These are phyloP conservation scores for Lycorma delicatula DNA, from an alignment of 1,140 invertebrate species.

Conservation along the genomic window DNA sequence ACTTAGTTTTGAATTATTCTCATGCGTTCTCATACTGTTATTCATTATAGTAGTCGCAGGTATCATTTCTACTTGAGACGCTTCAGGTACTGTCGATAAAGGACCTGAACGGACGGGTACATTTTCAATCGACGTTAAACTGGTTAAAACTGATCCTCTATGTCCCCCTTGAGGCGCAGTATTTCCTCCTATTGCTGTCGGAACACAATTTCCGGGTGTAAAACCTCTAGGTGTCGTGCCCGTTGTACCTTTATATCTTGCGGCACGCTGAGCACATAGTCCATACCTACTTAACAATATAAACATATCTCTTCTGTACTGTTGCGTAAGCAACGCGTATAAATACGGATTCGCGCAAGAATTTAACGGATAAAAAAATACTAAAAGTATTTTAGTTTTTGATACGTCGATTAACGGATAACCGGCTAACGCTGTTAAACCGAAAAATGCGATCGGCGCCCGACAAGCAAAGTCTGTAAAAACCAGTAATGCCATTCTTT, in stretches of 20 bases:
- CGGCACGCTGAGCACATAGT: slow-evolving; percentile 22
- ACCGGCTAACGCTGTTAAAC: slow-evolving; percentile 49
- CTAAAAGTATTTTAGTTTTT: slow-evolving; percentile 37
- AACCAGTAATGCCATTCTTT: slow-evolving; percentile 54
- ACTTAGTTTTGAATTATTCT: too few species aligned
- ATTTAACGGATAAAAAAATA: slow-evolving; percentile 57
- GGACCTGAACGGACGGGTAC: background rate
- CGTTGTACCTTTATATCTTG: slow-evolving; percentile 21
- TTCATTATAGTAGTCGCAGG: too few species aligned
- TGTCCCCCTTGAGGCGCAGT: background rate
- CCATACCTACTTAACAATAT: slow-evolving; percentile 38
- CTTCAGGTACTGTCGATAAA: background rate
- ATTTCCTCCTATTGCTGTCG: background rate
- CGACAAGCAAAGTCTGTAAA: slow-evolving; percentile 56
- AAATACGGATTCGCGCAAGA: slow-evolving; percentile 54
- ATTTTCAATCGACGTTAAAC: background rate
- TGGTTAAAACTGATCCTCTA: background rate
- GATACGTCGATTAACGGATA: slow-evolving; percentile 48
- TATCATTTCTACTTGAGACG: background rate
- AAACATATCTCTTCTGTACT: slow-evolving; percentile 49
- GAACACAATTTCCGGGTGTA: background rate
- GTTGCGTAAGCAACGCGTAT: slow-evolving; percentile 54
- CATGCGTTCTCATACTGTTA: too few species aligned
- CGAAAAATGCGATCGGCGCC: slow-evolving; percentile 50
- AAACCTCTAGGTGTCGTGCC: background rate